Base-by-base conservation (phyloP, 2,888 invertebrate species). In the Drosophila quinaria region DNA sequence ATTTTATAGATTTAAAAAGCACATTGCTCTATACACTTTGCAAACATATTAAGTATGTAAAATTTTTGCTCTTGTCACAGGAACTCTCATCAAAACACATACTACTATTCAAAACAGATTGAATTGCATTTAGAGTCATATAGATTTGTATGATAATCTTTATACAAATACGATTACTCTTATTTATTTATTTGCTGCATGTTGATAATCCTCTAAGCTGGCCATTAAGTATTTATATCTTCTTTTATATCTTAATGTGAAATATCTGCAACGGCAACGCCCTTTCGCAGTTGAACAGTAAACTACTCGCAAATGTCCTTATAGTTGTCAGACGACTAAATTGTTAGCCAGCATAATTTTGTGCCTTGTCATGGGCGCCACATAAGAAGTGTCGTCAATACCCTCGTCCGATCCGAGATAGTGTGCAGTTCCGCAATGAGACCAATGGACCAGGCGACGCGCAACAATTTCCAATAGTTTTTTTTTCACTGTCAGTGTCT, bases 391-490 rank as follows among this genome's bases (percentile, higher is more conserved):
- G 56, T 74, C 60, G 50, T 35, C 58, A 54, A 58, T 62, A 66
- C 58, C 35, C 6, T 22, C 46, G 15, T 62, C 56, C 50, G 87
- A 87, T 84, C 52, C 44, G 55, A 84, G 85, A 87, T 87, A 81
- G 74, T 31, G 51, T 62, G 66, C 70, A 58, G 50, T 29, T 54
- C 46, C 62, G 59, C 63, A 64, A 63, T 54, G 56, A 49, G 63
- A 69, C 61, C 49, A 65, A 51, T 50, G 70, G 62, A 58, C 65
- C 79, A 71, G 19, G 55, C 74, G 58, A 72, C 54, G 81, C 79
- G 85, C 85, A 76, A 81, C 76, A 87, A 78, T 85, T 84, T 81
- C 87, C 79, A 87, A 74, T 85, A 74, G 72, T 47, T 44, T 44
- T 74, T 77, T 74, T 77, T 62, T 66, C 70, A 60, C 68, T 72